These are phyloP conservation scores for Typhlichthys subterraneus DNA, from an alignment of 2,797 vertebrate genomes.

Conservation along the genomic window DNA sequence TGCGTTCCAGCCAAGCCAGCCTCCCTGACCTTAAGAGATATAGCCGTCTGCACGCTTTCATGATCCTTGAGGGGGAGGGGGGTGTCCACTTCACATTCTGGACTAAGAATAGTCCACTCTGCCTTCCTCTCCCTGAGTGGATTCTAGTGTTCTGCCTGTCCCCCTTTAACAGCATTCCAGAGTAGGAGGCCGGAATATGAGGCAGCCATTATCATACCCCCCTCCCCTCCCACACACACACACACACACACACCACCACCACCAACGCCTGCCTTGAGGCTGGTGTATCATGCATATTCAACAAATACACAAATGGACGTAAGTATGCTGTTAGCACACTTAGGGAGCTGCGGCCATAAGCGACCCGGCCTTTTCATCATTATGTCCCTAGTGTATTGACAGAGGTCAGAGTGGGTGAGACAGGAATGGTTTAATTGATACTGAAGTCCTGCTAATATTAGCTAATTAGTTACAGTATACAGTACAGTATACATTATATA, in stretches of 20 bases:
- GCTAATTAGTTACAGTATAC: too few species aligned
- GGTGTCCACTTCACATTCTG: conserved; percentile 66
- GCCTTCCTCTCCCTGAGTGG: conserved; percentile 50
- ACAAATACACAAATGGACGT: background rate
- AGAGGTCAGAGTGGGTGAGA: conserved; percentile 1
- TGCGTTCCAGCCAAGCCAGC: conserved; percentile 15
- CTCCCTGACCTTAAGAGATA: conserved; percentile 40
- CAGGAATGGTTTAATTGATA: conserved; percentile 20
- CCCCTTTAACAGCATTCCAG: conserved; percentile 74
- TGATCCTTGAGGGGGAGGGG: conserved; percentile 5
- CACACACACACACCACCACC: background rate
- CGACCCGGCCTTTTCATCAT: conserved; percentile 45
- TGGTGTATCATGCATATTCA: conserved; percentile 12
- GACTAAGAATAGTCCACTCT: conserved; percentile 73
- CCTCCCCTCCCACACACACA: too few species aligned
- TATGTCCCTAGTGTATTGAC: conserved; percentile 15
- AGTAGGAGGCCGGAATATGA: conserved; percentile 78
- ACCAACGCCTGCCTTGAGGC: conserved; percentile 36
- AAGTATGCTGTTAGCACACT: conserved; percentile 17
- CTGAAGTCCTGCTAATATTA: too few species aligned
- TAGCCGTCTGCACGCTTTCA: conserved; percentile 10
- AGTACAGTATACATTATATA: too few species aligned
- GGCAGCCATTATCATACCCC: conserved; percentile 59
- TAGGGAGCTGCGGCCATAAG: conserved; percentile 19
- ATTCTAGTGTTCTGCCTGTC: conserved; percentile 66